Base-by-base conservation (phyloP, 2,797 vertebrate genomes). In the Anguilla obscura region DNA sequence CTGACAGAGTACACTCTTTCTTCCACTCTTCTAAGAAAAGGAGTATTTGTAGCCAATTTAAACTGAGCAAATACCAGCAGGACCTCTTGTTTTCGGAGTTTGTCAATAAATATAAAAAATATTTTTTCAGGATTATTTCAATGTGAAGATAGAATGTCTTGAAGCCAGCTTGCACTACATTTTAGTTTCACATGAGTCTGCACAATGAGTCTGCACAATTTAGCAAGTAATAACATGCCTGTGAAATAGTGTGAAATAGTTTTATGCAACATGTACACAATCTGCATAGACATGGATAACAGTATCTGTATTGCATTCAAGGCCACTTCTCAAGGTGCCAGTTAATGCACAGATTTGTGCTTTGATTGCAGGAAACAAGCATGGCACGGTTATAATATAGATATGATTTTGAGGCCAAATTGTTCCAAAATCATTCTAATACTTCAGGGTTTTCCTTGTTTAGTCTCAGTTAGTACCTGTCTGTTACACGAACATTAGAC, bases 161-260 rank as follows among this genome's bases (percentile, higher is more conserved):
- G 30, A 79, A 40, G 30, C 30, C 33, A 21, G 33, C 4, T 79
- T 16, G 74, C 14, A 18, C 16, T 7, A 45, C n/a, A 40, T 18
- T 79, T 79, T 79, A 79, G 33, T 79, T 74, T 12, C 10, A n/a
- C n/a, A 36, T 36, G 36, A 76, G 74, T 76, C 36, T 76, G 74
- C 18, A 79, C 74, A 4, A 36, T 36, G 36, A 76, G 74, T 76
- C 36, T 76, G 74, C 18, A 79, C 74, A 4, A 3, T 8, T 30
- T 79, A 36, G 36, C 74, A 79, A 79, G 36, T 40, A 36, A 7
- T 12, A 30, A 0, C 66, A 30, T 79, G 33, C 16, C 74, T 40
- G 6, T 18, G 33, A 18, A 79, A 40, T n/a, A n/a, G 10, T 45
- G 33, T 79, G 74, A 79, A 45, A 21, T 14, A 45, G 74, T 79